Conservation (phyloP, 2,113 vertebrate species). For the Varanus komodoensis region DNA sequence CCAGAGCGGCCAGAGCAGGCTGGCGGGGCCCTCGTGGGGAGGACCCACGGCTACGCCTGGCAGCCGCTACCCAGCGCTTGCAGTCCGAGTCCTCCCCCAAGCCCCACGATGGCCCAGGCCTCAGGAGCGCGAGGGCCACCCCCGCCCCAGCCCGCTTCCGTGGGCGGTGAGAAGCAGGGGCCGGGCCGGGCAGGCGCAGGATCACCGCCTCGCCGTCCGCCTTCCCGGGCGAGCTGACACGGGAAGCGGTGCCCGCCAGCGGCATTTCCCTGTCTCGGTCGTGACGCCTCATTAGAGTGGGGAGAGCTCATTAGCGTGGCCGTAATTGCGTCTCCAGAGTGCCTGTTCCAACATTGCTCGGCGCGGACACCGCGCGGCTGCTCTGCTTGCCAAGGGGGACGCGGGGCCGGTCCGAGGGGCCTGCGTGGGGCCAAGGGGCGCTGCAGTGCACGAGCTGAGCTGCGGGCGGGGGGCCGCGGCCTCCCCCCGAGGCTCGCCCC, state of each 20-base stretch:
- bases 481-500: no score
- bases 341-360: background rate
- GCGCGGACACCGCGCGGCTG: no score
- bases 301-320: conserved; percentile 1
- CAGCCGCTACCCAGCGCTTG: no score
- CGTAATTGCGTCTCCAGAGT: rapidly evolving
- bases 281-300: background rate
- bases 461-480: no score
- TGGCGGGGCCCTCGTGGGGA: no score
- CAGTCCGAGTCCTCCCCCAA: no score
- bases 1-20: no score
- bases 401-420: no score
- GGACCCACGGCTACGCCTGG: no score
- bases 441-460: background rate
- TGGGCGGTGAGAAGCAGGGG: background rate
- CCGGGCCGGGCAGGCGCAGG: background rate
- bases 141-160: no score
- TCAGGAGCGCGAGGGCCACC: background rate
- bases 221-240: background rate
- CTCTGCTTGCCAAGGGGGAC: no score
- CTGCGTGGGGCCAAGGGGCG: no score
- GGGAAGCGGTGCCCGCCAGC: background rate
- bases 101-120: background rate
- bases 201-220: background rate
- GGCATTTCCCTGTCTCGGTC: rapidly evolving